Evolutionary conservation across 2,113 vertebrate species (phyloP), one percentile per base, ranked within the genome.

Genomic region (Daphoenositta chrysoptera): DNA sequence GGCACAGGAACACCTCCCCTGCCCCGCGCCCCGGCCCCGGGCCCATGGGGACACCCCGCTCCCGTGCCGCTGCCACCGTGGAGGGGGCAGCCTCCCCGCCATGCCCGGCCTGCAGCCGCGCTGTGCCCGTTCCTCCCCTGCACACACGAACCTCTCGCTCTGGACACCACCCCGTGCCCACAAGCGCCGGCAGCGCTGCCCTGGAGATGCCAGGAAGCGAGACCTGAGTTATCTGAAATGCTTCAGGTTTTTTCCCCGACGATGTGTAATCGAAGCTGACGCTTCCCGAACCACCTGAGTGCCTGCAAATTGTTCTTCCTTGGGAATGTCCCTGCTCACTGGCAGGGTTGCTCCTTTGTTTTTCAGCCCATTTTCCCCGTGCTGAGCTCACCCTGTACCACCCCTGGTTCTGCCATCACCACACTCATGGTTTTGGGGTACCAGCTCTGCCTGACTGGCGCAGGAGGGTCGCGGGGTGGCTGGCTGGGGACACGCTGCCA

Each of bases 131-230:
- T 14, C 11, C 27, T 50, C 10, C 60, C 65, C 65, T 58, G 64
- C 37, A 0, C 39, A 13, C 31, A 2, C 40, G 7, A 27, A 11
- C 8, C 13, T 37, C 54, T 42, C 8, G 1, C 44, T 77, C 20
- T 14, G 60, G 61, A 2, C 47, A 8, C 58, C 80, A 0, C 64
- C 23, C 50, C 4, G 1, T 27, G 35, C 42, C 47, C 1, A 0
- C 26, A 13, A 31, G 35, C 0, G 0, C 63, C 37, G 0, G 35
- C 35, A 4, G 53, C 0, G 1, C 57, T 47, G 76, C 47, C 51
- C 77, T 22, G 69, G 54, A 44, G 69, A 39, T 44, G 82, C 31
- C 73, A 54, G 30, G 23, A 33, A 53, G 47, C 1, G 10, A 37
- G 39, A 31, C 5, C 24, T 7, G 8, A 7, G 6, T 8, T 73